These are phyloP conservation scores for Bufo gargarizans DNA, from an alignment of 2,113 vertebrate genomes.

Conservation along the genomic window DNA sequence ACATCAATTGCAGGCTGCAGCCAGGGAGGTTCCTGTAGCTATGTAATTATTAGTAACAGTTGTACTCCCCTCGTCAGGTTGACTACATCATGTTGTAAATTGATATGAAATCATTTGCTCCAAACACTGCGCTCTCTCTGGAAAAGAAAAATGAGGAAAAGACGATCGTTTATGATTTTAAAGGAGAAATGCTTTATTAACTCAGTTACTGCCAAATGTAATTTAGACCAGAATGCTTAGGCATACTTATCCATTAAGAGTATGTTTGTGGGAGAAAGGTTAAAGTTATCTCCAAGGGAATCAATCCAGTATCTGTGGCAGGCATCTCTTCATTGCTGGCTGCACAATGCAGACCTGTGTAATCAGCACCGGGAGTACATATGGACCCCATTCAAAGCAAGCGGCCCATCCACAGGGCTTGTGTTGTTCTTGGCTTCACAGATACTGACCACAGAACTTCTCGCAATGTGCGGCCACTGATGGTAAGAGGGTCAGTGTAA, in stretches of 20 bases:
- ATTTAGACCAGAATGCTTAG: neutral
- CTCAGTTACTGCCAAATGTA: constrained; percentile 26
- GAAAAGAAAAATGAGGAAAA: neutral
- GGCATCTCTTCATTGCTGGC: constrained; percentile 49
- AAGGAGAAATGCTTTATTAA: constrained; percentile 22
- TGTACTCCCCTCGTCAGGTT: neutral
- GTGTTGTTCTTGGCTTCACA: constrained; percentile 53
- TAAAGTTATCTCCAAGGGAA: constrained; percentile 33
- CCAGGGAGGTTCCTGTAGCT: neutral
- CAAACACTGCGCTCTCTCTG: neutral
- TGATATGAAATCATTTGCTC: constrained; percentile 25
- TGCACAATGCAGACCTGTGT: constrained; percentile 51
- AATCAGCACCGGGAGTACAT: constrained; percentile 49
- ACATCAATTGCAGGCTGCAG: neutral
- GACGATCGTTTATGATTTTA: neutral
- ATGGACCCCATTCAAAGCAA: constrained; percentile 46
- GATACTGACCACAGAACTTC: constrained; percentile 44
- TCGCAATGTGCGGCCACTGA: constrained; percentile 13
- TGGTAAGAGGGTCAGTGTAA: constrained; percentile 16
- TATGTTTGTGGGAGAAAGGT: constrained; percentile 26
- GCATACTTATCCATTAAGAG: constrained; percentile 25
- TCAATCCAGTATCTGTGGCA: constrained; percentile 24
- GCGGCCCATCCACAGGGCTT: constrained; percentile 41
- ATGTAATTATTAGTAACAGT: constrained; percentile 40
- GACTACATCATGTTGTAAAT: constrained; percentile 44